phyloP scores from a whole-genome alignment of 2,888 invertebrate genomes.

The Phengaris alcon region DNA sequence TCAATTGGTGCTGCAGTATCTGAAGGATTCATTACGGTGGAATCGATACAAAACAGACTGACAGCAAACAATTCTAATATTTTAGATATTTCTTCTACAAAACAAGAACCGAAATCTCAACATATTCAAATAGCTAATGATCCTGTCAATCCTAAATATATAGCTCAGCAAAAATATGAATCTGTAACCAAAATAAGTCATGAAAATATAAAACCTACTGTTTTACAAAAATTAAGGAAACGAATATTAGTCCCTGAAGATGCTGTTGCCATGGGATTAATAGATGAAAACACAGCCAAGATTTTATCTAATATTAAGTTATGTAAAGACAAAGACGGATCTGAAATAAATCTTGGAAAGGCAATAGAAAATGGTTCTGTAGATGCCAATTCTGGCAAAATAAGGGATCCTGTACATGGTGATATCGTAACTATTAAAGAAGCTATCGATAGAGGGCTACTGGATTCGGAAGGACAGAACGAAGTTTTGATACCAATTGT shows the following conservation, averaged over 20 bases:
- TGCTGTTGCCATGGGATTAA: constrained; percentile 87
- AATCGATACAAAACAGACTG: constrained; percentile 71
- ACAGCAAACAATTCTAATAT: constrained; percentile 57
- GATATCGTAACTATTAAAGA: constrained; percentile 89
- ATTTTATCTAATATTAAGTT: constrained; percentile 82
- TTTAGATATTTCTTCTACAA: constrained; percentile 45
- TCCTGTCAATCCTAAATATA: constrained; percentile 46
- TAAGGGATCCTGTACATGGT: constrained; percentile 90
- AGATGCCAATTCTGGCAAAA: constrained; percentile 86
- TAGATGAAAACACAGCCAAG: constrained; percentile 87
- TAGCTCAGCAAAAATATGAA: constrained; percentile 79
- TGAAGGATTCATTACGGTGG: constrained; percentile 76
- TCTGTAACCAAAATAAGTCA: constrained; percentile 62
- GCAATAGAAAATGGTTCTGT: constrained; percentile 85
- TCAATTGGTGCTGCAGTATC: constrained; percentile 81
- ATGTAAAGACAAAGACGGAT: constrained; percentile 79
- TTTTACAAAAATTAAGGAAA: constrained; percentile 88
- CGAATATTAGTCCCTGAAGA: constrained; percentile 86
- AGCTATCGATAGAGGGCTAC: constrained; percentile 89
- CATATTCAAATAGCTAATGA: constrained; percentile 80
- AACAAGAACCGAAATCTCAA: constrained; percentile 45
- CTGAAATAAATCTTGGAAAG: constrained; percentile 84
- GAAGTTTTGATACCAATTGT: constrained; percentile 89
- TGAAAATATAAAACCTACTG: constrained; percentile 82
- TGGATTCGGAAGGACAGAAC: constrained; percentile 87